Percentiles rank a stretch among this genome's conserved stretches.
phyloP scores from a whole-genome alignment of 1,140 invertebrate species.

The Pogonomyrmex californicus region DNA sequence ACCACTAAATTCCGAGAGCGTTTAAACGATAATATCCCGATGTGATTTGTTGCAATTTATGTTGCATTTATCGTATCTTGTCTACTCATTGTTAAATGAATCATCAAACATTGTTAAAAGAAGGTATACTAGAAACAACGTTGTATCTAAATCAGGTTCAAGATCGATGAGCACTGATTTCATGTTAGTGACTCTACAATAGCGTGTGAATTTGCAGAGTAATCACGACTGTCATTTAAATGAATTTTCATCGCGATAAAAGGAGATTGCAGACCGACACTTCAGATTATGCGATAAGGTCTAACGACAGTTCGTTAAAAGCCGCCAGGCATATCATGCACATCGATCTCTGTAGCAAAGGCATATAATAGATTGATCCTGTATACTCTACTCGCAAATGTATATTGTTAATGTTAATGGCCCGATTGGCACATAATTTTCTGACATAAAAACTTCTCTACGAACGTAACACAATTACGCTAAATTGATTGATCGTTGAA shows the following conservation, averaged over 20 bases:
- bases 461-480: constrained; percentile 13
- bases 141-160: constrained; percentile 2
- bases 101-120: not conserved
- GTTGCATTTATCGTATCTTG: not conserved
- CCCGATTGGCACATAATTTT: not conserved
- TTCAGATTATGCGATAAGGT: constrained; percentile 68
- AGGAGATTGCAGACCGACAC: constrained; percentile 17
- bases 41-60: not conserved
- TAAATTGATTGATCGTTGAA: constrained; percentile 22
- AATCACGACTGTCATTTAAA: constrained; percentile 68
- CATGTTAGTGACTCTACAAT: constrained; percentile 12
- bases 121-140: not conserved
- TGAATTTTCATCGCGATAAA: constrained; percentile 72
- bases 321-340: constrained; percentile 54
- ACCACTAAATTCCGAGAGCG: not conserved
- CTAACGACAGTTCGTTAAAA: constrained; percentile 73
- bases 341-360: constrained; percentile 47
- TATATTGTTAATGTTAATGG: constrained; percentile 40
- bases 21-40: not conserved
- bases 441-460: not conserved
- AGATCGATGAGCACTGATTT: constrained; percentile 36
- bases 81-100: not conserved
- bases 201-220: constrained; percentile 31
- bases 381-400: not conserved
- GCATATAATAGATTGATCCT: constrained; percentile 57